A percentile compares a stretch with the other conserved stretches of the same genome.
Conservation (phyloP, 2,113 vertebrate species). For the Ramphastos sulfuratus region DNA sequence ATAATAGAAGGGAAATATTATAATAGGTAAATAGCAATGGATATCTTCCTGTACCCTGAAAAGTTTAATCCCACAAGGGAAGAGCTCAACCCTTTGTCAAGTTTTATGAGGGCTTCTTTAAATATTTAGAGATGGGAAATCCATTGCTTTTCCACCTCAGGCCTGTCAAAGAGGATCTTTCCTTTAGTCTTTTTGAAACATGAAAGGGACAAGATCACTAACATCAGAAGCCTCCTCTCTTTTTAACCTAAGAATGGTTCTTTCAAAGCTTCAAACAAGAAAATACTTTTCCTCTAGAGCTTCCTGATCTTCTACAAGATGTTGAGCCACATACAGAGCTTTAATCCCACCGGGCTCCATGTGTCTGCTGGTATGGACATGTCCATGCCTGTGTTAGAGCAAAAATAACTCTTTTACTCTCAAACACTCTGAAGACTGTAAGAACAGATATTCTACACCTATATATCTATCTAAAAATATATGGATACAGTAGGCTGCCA, state of each 20-base stretch:
- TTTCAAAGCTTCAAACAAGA: conserved; percentile 58
- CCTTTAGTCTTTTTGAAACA: conserved; percentile 59
- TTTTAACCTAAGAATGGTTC: conserved; percentile 4
- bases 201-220: conserved; percentile 48
- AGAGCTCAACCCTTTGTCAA: conserved; percentile 55
- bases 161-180: conserved; percentile 50
- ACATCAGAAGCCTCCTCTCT: conserved; percentile 17
- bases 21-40: conserved; percentile 44
- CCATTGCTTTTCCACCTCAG: conserved; percentile 36
- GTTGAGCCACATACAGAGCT: not conserved
- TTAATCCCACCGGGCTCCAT: not conserved
- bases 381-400: rapidly evolving
- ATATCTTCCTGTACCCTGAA: conserved; percentile 27
- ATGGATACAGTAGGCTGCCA: no score
- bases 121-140: conserved; percentile 69
- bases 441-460: not conserved
- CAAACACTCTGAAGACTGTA: not conserved
- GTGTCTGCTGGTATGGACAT: not conserved
- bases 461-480: no score
- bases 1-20: conserved; percentile 54
- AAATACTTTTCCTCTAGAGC: conserved; percentile 19
- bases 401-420: not conserved
- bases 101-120: conserved; percentile 55
- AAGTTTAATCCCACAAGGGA: conserved; percentile 53
- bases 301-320: conserved; percentile 6